These are phyloP conservation scores for Cynocephalus volans DNA, from an alignment of 2,113 vertebrate species.

Conservation along the genomic window DNA sequence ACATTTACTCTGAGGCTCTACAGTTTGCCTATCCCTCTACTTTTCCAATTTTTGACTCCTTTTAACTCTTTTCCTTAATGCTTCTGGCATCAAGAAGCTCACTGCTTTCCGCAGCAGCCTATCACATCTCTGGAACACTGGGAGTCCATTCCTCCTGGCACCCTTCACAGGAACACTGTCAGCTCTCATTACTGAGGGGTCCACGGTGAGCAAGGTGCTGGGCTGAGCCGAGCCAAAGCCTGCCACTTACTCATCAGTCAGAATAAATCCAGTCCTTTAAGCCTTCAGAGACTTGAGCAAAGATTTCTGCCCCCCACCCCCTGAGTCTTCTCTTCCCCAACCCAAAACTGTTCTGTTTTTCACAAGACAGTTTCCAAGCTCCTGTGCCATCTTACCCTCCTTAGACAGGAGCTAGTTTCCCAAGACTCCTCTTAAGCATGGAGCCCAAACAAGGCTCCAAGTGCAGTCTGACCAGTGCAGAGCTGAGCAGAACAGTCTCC, in stretches of 20 bases:
- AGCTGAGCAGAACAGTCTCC: background rate
- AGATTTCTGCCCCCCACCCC: background rate
- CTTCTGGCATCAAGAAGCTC: background rate
- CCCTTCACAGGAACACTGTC: background rate
- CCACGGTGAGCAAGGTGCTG: background rate
- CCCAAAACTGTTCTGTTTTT: background rate
- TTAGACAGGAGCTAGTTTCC: background rate
- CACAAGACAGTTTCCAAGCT: background rate
- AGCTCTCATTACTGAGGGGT: background rate
- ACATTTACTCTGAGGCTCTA: background rate
- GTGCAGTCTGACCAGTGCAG: background rate
- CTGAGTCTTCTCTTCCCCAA: background rate
- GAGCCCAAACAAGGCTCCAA: background rate
- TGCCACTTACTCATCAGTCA: background rate
- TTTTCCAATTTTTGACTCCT: background rate
- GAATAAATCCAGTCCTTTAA: background rate
- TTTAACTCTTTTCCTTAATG: background rate
- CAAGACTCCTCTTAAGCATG: background rate
- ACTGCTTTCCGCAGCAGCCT: background rate
- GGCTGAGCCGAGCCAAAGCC: background rate
- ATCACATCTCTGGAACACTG: background rate
- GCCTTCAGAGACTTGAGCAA: background rate
- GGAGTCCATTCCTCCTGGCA: background rate
- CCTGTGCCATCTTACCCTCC: background rate
- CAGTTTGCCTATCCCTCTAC: background rate